A percentile compares a stretch with the other conserved stretches of the same genome.
These are phyloP conservation scores for Apamea crenata DNA, from an alignment of 2,888 invertebrate genomes.

Conservation along the genomic window DNA sequence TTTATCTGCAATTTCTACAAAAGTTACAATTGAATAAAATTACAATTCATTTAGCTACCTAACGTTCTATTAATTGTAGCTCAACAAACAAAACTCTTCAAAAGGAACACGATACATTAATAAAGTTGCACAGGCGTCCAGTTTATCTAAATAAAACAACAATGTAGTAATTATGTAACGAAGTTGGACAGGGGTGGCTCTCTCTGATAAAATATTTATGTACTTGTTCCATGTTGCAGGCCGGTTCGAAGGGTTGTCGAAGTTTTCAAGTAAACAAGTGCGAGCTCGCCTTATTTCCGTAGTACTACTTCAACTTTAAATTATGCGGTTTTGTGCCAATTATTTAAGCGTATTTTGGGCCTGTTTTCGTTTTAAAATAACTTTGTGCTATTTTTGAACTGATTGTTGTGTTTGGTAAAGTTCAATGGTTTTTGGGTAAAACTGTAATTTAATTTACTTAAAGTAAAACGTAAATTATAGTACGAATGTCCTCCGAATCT, in stretches of 20 bases:
- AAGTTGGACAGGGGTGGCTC: slow-evolving; percentile 58
- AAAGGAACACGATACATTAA: slow-evolving; percentile 30
- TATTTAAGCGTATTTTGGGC: slow-evolving; percentile 25
- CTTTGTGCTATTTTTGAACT: not conserved
- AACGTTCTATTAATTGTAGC: slow-evolving; percentile 7
- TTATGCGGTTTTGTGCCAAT: slow-evolving; percentile 35
- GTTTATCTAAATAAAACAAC: slow-evolving; percentile 62
- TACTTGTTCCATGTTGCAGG: slow-evolving; percentile 36
- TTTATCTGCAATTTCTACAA: not conserved
- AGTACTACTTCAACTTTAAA: slow-evolving; percentile 41
- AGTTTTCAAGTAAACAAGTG: slow-evolving; percentile 59
- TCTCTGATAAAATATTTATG: slow-evolving; percentile 64
- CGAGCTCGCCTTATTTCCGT: slow-evolving; percentile 40
- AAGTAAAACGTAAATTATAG: not conserved
- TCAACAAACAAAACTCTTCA: slow-evolving; percentile 8
- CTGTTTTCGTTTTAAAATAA: slow-evolving; percentile 8
- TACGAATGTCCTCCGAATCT: not conserved
- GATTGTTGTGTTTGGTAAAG: no score
- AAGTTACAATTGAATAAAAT: not conserved
- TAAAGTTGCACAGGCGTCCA: slow-evolving; percentile 44
- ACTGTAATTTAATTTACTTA: not conserved
- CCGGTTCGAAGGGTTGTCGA: slow-evolving; percentile 55
- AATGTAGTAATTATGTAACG: slow-evolving; percentile 59
- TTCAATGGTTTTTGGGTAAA: not conserved
- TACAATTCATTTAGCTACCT: not conserved